Percentiles rank a stretch among this genome's conserved stretches.
phyloP scores from a whole-genome alignment of 2,797 vertebrate species.

The Danionella dracula region DNA sequence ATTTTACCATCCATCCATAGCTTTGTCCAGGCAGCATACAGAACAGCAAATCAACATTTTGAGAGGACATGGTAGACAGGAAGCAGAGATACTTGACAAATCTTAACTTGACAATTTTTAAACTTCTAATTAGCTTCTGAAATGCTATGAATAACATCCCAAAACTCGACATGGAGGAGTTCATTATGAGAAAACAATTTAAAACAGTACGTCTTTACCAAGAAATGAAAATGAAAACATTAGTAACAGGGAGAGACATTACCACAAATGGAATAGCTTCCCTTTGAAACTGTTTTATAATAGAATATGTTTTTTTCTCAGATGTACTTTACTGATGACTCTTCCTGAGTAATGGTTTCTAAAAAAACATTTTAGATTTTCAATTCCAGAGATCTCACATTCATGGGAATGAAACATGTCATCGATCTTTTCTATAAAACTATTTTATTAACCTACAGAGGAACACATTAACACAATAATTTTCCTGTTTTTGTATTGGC shows the following conservation, averaged over 20 bases:
- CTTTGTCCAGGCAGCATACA: conserved; percentile 16
- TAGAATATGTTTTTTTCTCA: not conserved
- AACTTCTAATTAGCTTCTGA: not conserved
- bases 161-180: conserved; percentile 1
- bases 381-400: conserved; percentile 8
- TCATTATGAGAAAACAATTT: conserved; percentile 7
- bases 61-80: conserved; percentile 3
- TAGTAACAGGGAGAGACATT: not conserved
- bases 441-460: conserved; percentile 17
- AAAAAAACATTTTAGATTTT: too few relatives aligned
- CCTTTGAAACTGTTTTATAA: not conserved
- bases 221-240: not conserved
- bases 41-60: not conserved
- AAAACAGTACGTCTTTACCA: not conserved
- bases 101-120: not conserved
- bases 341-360: not conserved
- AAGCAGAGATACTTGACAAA: too few relatives aligned
- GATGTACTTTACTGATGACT: not conserved
- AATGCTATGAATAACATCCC: not conserved
- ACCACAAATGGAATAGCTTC: not conserved
- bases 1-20: conserved; percentile 17
- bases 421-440: conserved; percentile 31
- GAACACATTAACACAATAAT: conserved; percentile 42
- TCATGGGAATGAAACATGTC: conserved; percentile 46
- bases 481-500: conserved; percentile 46